Base-by-base conservation (phyloP, 2,797 vertebrate genomes). In the Typhlichthys eigenmanni region DNA sequence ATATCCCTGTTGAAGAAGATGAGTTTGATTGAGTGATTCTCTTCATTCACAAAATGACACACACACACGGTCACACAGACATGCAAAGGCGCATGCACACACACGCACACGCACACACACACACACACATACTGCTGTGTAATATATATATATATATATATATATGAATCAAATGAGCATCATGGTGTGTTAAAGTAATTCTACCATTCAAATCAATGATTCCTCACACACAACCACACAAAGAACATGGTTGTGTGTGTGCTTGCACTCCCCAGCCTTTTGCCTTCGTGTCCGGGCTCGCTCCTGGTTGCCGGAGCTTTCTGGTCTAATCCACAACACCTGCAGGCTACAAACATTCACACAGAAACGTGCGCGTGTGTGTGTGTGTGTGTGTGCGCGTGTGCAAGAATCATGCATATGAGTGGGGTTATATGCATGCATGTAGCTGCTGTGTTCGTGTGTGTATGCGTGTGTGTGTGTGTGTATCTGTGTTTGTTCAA, bases 101-200 rank as follows among this genome's bases (percentile, higher is more conserved):
- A 24, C 19, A 55, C 43, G 55, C 48, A 50, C 51, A 46, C 48
- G 10, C 60, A 65, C 50, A 61, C 38, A 49, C 61, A 55, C 2
- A 51, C 24, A 38, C 6, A 16, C 11, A 56, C 34, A 60, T 61
- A 59, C 7, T 24, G 19, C 19, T 24, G 19, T 24, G 19, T 24
- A 24, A 24, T 24, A 24, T 24, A 24, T 24, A 24, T 24, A 24
- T 24, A 24, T 24, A 24, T 24, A 24, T 24, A 24, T 24, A 24
- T 24, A 24, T 24, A 24, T 24, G 60, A 66, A 49, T 68, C 55
- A 71, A 75, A 69, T 56, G 68, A 75, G 71, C 14, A 13, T 55
- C 10, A 71, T 63, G 62, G 74, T 68, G 62, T 61, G 64, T 77
- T 72, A 74, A 66, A 24, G 19, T 82, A 62, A 82, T 72, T 79